Percentiles rank a stretch among this genome's conserved stretches.
Evolutionary conservation across 2,113 vertebrate species (phyloP).

Genomic region (Clarias magur): DNA sequence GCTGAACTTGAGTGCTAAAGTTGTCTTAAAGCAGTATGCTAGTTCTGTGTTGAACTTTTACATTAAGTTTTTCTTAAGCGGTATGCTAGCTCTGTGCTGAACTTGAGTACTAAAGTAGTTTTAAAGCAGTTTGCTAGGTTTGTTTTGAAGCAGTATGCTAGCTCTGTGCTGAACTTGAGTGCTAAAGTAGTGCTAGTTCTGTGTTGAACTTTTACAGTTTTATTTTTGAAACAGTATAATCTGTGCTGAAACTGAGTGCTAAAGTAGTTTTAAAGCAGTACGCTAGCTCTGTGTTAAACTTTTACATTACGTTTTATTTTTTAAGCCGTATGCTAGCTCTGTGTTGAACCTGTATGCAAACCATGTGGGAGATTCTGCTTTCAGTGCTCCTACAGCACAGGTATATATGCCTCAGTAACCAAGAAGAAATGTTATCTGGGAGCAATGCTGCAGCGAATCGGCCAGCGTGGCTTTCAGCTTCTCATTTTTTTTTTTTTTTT

Average conservation of each 20-base stretch:
- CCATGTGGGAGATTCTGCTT: neutral
- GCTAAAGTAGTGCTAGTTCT: neutral
- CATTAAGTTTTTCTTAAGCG: no score
- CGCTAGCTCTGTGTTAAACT: neutral
- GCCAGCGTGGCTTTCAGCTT: neutral
- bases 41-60: neutral
- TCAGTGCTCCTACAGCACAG: neutral
- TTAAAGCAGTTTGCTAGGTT: neutral
- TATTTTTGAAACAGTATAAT: no score
- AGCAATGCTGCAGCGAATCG: constrained; percentile 32
- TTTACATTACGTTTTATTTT: neutral
- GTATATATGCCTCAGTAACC: neutral
- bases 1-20: neutral
- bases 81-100: no score
- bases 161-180: neutral
- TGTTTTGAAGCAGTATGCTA: neutral
- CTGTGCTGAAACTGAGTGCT: neutral
- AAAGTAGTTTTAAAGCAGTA: neutral
- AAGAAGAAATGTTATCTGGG: constrained; percentile 48
- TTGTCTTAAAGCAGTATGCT: neutral
- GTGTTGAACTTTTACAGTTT: neutral
- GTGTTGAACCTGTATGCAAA: neutral
- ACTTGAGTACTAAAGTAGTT: neutral
- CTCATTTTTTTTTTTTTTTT: neutral
- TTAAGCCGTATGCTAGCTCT: neutral